Evolutionary conservation across 1,140 invertebrate species (phyloP), one percentile per base, ranked within the genome.

Genomic region (Drosophila rufa): DNA sequence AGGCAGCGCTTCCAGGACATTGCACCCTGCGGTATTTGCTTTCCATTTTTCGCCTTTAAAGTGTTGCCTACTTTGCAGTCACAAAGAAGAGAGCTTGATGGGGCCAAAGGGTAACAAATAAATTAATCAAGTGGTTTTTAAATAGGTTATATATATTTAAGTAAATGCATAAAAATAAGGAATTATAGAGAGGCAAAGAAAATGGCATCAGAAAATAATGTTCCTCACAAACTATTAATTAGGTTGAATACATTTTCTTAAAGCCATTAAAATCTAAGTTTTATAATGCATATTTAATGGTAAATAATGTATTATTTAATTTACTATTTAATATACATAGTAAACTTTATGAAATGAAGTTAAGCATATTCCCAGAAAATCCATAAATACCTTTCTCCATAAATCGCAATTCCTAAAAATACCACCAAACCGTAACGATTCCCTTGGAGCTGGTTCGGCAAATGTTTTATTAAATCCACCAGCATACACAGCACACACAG

Each of bases 1-100:
- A 77, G 56, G 58, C 80, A 79, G 76, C 42, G 70, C 83, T 87
- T 68, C n/a, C 60, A 79, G 79, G 71, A 80, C 80, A 80, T 83
- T 89, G 80, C 79, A 77, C 84, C 67, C 75, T 43, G 40, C 43
- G 57, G 75, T 64, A 79, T 78, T 79, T 79, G 80, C 65, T 77
- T 66, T 50, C 50, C 45, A 59, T 65, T 56, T 73, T 70, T 48
- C 38, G 42, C 40, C 25, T 55, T 62, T 15, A 75, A 73, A 76
- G 66, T 68, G 70, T 75, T 86, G 82, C 53, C 70, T 59, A 75
- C 60, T 46, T 75, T 66, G 22, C 40, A 45, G 74, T 38, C 15
- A 25, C 19, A 12, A 46, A 22, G 11, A 17, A 55, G 8, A 1
- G 15, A 27, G 12, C 12, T 19, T 4, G 4, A 19, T n/a, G 17